Base-by-base conservation (phyloP, 2,113 vertebrate genomes). In the Cryptotis parvus region DNA sequence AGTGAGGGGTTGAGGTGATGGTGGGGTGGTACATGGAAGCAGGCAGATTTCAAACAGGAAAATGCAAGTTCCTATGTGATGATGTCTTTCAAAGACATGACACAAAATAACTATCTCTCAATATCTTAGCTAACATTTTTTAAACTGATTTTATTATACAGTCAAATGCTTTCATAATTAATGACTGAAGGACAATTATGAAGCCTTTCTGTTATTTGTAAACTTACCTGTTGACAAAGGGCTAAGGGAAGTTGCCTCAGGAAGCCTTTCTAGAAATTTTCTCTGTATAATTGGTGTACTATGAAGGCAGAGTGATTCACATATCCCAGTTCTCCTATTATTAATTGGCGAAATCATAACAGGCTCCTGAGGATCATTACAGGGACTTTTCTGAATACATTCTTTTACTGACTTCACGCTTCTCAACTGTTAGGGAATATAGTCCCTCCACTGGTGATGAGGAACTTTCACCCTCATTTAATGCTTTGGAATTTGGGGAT, bases 241-340 rank as follows among this genome's bases (percentile, higher is more conserved):
- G 33, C 98, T 98, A 96, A 98, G 98, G 16, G 96, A 98, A 93
- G 98, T 92, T 74, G 97, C 97, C 94, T 98, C 98, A 75, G 97
- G 93, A 82, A 98, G 94, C 31, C 94, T 97, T 74, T 93, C 97
- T 45, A 92, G 96, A 29, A 41, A 94, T 87, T 95, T 97, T 66
- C 95, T 97, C 84, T 97, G 98, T 65, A 92, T 89, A 84, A 99
- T 94, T 3, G 99, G 99, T 81, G 99, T 99, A 96, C 98, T 99
- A 80, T 99, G 98, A 65, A 98, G 96, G 72, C 97, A 97, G 86
- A 96, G 0, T 1, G 97, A 95, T 94, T 97, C 98, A 10, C 87
- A 93, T 66, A 94, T 97, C 45, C 92, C 95, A 49, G 96, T 95
- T 76, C 78, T 94, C 43, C 93, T 97, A 82, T 80, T 41, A 66